phyloP scores from a whole-genome alignment of 2,113 vertebrate genomes.

The Pelodiscus sinensis region DNA sequence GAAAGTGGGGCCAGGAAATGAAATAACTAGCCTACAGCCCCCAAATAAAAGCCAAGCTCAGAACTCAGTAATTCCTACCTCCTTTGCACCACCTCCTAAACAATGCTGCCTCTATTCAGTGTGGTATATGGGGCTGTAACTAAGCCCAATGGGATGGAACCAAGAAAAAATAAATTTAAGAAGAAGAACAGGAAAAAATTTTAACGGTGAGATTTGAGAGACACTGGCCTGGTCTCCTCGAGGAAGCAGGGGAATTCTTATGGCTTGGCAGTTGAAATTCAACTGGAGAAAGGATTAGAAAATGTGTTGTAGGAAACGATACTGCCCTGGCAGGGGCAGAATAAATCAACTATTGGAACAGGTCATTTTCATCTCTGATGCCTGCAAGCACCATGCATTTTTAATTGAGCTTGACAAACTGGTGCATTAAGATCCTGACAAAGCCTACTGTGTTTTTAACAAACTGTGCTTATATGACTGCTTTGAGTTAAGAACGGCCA shows the following conservation, averaged over 20 bases:
- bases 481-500: background rate
- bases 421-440: background rate
- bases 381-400: accelerated
- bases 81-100: background rate
- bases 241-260: background rate
- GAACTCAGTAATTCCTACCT: background rate
- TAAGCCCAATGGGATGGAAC: background rate
- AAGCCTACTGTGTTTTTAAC: background rate
- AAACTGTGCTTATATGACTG: background rate
- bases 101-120: background rate
- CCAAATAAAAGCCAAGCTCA: background rate
- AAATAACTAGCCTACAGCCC: background rate
- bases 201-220: accelerated
- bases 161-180: background rate
- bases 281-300: background rate
- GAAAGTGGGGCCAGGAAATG: background rate
- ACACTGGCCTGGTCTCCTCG: background rate
- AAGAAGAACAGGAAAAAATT: background rate
- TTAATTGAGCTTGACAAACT: background rate
- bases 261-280: background rate
- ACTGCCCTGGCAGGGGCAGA: background rate
- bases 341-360: background rate
- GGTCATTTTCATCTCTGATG: background rate
- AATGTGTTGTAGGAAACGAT: background rate
- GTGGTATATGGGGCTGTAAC: background rate